phyloP scores from a whole-genome alignment of 1,140 invertebrate species.

The Caerostris darwini region DNA sequence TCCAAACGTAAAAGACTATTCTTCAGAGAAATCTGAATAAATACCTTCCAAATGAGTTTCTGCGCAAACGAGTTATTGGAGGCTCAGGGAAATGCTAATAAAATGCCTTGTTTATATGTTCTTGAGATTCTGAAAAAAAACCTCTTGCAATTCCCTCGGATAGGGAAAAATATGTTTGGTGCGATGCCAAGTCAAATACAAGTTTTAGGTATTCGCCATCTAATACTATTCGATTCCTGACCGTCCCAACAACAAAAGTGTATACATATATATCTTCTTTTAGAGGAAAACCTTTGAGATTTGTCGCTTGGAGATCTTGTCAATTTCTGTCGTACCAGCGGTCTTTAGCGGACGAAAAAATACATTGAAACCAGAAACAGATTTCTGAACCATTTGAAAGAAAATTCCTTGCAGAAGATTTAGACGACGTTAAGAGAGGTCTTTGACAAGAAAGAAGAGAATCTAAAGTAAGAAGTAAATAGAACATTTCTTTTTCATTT shows the following conservation, averaged over 20 bases:
- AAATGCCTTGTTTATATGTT: conserved; percentile 51
- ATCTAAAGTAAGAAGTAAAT: neutral
- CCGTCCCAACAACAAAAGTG: conserved; percentile 39
- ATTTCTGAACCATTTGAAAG: conserved; percentile 54
- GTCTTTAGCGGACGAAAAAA: conserved; percentile 51
- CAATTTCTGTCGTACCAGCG: conserved; percentile 50
- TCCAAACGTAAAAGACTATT: neutral
- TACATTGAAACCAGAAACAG: conserved; percentile 55
- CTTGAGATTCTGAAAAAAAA: conserved; percentile 21
- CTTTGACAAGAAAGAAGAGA: conserved; percentile 42
- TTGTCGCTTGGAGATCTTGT: conserved; percentile 62
- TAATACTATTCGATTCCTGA: conserved; percentile 51
- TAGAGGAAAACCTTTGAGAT: conserved; percentile 15
- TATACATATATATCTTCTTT: conserved; percentile 48
- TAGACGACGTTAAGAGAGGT: conserved; percentile 48
- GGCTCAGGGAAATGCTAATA: conserved; percentile 37
- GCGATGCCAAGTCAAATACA: conserved; percentile 57
- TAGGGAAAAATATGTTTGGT: conserved; percentile 51
- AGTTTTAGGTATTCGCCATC: conserved; percentile 57
- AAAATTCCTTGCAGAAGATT: conserved; percentile 37
- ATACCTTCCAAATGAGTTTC: conserved; percentile 29
- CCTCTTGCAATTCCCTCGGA: neutral
- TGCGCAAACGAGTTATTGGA: conserved; percentile 26
- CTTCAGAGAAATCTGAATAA: conserved; percentile 42
- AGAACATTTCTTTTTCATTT: conserved; percentile 11